Evolutionary conservation across 92 coral and sea anemone species (phyloP).

Genomic region (Isaurus tuberculatus): DNA sequence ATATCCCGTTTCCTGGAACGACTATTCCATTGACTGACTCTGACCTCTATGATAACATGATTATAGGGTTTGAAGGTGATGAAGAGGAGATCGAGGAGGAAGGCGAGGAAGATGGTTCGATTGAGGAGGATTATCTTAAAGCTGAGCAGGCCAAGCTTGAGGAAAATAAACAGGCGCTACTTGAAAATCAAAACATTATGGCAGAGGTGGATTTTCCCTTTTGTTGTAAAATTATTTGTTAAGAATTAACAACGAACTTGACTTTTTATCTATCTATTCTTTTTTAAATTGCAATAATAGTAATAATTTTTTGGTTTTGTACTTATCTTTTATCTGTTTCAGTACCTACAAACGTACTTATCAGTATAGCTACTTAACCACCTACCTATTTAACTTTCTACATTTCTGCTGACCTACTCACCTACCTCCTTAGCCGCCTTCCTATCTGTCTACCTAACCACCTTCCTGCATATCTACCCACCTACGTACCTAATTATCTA

Average conservation of each 20-base stretch:
- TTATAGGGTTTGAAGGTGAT: constrained; percentile 63
- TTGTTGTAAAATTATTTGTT: not conserved
- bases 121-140: constrained; percentile 83
- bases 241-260: too few relatives aligned
- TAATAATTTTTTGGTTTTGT: too few relatives aligned
- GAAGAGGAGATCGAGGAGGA: constrained; percentile 79
- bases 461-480: not conserved
- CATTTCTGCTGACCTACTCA: too few relatives aligned
- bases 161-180: constrained; percentile 83
- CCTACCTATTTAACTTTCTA: not conserved
- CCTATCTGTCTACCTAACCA: not conserved
- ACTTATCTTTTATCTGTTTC: not conserved
- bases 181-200: constrained; percentile 88
- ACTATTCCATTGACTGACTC: too few relatives aligned
- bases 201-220: constrained; percentile 69
- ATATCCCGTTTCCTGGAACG: too few relatives aligned
- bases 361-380: not conserved
- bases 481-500: not conserved
- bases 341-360: not conserved
- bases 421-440: not conserved
- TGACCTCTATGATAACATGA: too few relatives aligned
- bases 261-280: too few relatives aligned
- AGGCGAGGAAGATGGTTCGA: constrained; percentile 50
- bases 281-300: too few relatives aligned
- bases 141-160: constrained; percentile 88